Evolutionary conservation across 2,888 invertebrate species (phyloP), one percentile per base, ranked within the genome.

Genomic region (Andrena chrysosceles): DNA sequence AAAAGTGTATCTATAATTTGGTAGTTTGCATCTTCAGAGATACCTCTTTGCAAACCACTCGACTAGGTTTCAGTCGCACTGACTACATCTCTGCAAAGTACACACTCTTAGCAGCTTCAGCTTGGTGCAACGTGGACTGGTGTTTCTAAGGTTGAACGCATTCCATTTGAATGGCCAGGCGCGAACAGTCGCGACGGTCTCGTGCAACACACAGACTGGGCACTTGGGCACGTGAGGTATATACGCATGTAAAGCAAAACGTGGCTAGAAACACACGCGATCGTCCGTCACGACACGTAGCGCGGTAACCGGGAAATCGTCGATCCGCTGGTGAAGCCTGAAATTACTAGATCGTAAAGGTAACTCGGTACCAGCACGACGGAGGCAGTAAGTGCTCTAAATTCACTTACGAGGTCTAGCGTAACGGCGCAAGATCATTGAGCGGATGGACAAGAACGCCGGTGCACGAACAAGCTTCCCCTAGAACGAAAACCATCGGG

Each of bases 271-370:
- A 26, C 56, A n/a, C 75, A 85, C 79, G 79, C 77, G 82, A 85
- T 85, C 85, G 77, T 75, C 29, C 75, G 62, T 74, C 82, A 82
- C 85, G 77, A 82, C 75, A 73, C 82, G 73, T 71, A 66, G 69
- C 72, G 33, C 74, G 49, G 77, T 73, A 85, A 85, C 85, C 66
- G 68, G 77, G 73, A 79, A 83, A 78, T 83, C 68, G 63, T 56
- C 35, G 78, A 72, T 77, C 79, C 64, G 20, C 68, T 23, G 35
- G 16, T 10, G 10, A 62, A 42, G 68, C 71, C 66, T 80, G 85
- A 76, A 81, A 83, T 85, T 83, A 85, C 85, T 83, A 59, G 85
- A 85, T 85, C 85, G 85, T 85, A 85, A 85, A 85, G 83, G 77
- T 85, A 68, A 60, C 76, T 64, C 35, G 62, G 77, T 56, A 35